These are phyloP conservation scores for Synodontis membranacea DNA, from an alignment of 2,113 vertebrate genomes.

Conservation along the genomic window DNA sequence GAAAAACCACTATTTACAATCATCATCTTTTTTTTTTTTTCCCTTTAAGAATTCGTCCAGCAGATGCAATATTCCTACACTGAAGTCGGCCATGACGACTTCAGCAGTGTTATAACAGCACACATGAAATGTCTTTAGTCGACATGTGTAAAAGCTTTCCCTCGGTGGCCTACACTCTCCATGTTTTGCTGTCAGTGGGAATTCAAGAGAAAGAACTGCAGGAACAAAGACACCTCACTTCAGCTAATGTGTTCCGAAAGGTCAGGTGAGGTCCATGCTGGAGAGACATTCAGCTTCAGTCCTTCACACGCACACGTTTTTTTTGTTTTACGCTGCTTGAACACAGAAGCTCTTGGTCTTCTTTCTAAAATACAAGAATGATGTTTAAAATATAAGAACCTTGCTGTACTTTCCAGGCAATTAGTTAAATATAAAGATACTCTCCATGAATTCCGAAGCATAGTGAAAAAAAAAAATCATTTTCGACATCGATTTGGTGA, in stretches of 20 bases:
- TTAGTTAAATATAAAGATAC: not conserved
- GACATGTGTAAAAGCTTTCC: slow-evolving; percentile 45
- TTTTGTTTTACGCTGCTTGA: slow-evolving; percentile 8
- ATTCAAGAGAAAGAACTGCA: slow-evolving; percentile 30
- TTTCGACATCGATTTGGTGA: not conserved
- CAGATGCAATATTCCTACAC: slow-evolving; percentile 21
- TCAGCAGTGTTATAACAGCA: slow-evolving; percentile 38
- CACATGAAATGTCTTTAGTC: slow-evolving; percentile 32
- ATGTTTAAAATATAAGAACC: not conserved
- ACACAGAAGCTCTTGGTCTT: slow-evolving; percentile 1
- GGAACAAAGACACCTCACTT: slow-evolving; percentile 44
- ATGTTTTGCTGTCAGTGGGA: slow-evolving; percentile 46
- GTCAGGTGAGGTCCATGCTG: slow-evolving; percentile 54
- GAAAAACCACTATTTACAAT: slow-evolving; percentile 56
- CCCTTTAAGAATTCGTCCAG: slow-evolving; percentile 5
- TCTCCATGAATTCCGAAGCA: not conserved
- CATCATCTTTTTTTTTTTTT: not conserved
- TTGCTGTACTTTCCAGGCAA: not conserved
- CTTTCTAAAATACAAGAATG: not conserved
- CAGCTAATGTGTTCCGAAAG: slow-evolving; percentile 55
- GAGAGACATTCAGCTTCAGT: slow-evolving; percentile 52
- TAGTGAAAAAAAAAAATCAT: not conserved
- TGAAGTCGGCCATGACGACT: slow-evolving; percentile 16
- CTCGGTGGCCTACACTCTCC: slow-evolving; percentile 41
- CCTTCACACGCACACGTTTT: slow-evolving; percentile 31